Conservation (phyloP, 2,113 vertebrate genomes). For the Nyctereutes procyonoides region DNA sequence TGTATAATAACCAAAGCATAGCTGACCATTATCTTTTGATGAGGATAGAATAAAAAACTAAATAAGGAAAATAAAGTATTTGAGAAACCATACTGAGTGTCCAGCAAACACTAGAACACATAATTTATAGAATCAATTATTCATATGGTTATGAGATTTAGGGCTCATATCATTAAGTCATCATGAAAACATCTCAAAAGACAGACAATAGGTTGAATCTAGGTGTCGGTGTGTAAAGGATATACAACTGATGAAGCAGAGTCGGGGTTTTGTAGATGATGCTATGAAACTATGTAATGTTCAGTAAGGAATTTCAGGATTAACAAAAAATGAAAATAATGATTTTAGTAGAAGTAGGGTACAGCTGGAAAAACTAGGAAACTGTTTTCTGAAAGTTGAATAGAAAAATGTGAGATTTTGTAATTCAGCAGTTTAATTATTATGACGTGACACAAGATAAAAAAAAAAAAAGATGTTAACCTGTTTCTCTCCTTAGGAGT, state of each 20-base stretch:
- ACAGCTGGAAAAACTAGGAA: background rate
- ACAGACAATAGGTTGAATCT: background rate
- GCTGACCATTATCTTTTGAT: background rate
- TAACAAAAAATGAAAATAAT: background rate
- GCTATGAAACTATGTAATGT: background rate
- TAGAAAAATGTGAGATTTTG: background rate
- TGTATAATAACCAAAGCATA: background rate
- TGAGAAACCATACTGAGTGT: background rate
- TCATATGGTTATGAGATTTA: background rate
- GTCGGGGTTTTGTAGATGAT: background rate
- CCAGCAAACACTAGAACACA: background rate
- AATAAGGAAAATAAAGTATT: constrained; percentile 11
- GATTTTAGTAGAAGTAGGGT: background rate
- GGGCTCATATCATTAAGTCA: background rate
- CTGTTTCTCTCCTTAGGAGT: background rate
- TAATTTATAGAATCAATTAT: background rate
- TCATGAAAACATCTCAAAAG: background rate
- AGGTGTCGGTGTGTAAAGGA: background rate
- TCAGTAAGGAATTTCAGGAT: background rate
- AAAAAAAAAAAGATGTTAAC: background rate
- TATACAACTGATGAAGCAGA: background rate
- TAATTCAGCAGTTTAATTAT: background rate
- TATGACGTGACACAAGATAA: background rate
- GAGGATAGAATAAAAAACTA: background rate
- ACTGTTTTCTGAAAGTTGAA: background rate